Evolutionary conservation across 2,113 vertebrate genomes (phyloP).

Genomic region (Pituophis catenifer): DNA sequence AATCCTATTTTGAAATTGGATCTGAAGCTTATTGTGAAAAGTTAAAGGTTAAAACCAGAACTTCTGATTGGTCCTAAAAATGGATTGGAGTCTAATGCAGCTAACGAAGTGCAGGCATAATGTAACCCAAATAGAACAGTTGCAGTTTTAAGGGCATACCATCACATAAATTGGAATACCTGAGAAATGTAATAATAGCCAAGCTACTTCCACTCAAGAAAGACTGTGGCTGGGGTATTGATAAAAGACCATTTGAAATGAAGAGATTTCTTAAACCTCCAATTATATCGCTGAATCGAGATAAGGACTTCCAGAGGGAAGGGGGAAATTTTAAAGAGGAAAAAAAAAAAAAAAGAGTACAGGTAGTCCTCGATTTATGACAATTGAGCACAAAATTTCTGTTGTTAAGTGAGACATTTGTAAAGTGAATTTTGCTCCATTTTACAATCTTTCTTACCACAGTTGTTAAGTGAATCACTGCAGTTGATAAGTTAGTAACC

Average conservation of each 20-base stretch:
- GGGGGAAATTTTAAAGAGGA: background rate
- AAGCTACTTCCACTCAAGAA: background rate
- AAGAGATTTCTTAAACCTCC: background rate
- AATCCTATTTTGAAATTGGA: background rate
- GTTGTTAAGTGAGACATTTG: no score
- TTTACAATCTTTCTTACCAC: no score
- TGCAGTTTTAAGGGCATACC: background rate
- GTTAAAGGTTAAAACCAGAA: background rate
- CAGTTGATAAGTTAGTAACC: no score
- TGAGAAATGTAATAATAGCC: background rate
- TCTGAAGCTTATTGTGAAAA: background rate
- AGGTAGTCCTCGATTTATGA: no score
- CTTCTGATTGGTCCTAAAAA: background rate
- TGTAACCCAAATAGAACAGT: background rate
- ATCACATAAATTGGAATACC: background rate
- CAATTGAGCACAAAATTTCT: no score
- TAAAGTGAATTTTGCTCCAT: no score
- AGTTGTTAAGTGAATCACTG: no score
- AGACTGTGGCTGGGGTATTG: background rate
- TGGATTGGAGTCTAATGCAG: background rate
- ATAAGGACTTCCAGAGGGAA: background rate
- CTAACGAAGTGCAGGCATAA: background rate
- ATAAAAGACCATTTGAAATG: background rate
- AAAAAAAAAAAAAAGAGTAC: background rate
- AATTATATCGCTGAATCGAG: background rate